Conservation (phyloP, 2,888 invertebrate species). For the Digitonthophagus gazella region DNA sequence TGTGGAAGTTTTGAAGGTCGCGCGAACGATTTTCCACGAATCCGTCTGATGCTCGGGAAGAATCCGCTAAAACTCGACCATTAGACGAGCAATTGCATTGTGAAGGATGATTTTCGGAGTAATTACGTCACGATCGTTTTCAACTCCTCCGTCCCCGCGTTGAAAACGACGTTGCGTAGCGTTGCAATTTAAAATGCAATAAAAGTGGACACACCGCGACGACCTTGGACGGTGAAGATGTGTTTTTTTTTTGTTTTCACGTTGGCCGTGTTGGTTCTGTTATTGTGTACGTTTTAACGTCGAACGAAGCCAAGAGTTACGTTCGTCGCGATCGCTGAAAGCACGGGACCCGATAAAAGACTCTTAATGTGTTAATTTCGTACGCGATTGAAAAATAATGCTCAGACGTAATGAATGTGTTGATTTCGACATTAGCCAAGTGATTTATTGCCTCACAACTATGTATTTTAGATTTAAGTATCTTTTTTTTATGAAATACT, state of each 20-base stretch:
- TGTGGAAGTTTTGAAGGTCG: neutral
- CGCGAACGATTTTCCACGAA: conserved; percentile 1
- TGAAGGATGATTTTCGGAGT: neutral
- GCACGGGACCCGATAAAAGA: too few relatives aligned
- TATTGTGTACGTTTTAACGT: conserved; percentile 30
- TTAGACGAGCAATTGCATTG: conserved; percentile 3
- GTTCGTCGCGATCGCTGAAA: neutral
- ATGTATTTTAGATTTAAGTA: too few relatives aligned
- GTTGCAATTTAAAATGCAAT: conserved; percentile 14
- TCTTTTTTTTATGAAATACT: too few relatives aligned
- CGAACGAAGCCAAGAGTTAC: conserved; percentile 27
- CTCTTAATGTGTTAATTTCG: too few relatives aligned
- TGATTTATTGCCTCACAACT: too few relatives aligned
- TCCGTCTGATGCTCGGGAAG: neutral
- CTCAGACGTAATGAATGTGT: too few relatives aligned
- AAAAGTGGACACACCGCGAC: conserved; percentile 14
- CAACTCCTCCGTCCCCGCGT: neutral
- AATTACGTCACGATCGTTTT: conserved; percentile 3
- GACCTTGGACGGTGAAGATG: conserved; percentile 10
- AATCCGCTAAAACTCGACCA: neutral
- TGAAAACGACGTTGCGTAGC: conserved; percentile 10
- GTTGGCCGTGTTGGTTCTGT: conserved; percentile 5
- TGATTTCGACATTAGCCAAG: too few relatives aligned
- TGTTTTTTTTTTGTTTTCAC: neutral
- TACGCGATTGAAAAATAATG: too few relatives aligned